Percentiles rank a stretch among this genome's conserved stretches.
phyloP scores from a whole-genome alignment of 2,888 invertebrate genomes.

The Andrena minutula region DNA sequence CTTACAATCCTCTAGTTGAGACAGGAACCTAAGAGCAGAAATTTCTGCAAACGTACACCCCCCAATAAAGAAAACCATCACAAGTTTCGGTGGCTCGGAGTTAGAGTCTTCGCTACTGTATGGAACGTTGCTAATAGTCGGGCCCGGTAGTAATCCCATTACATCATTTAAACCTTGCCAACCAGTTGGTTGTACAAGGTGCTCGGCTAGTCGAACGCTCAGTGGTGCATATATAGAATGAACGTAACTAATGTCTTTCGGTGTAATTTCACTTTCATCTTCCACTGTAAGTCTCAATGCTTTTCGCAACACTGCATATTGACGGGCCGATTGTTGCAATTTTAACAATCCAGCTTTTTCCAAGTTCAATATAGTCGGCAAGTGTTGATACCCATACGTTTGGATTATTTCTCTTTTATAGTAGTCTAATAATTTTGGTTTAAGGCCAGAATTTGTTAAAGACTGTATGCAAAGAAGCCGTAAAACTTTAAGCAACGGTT shows the following conservation, averaged over 20 bases:
- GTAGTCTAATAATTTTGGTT: conserved; percentile 92
- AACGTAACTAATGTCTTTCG: conserved; percentile 95
- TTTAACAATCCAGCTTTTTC: conserved; percentile 94
- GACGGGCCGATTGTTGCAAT: conserved; percentile 90
- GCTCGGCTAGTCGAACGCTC: conserved; percentile 94
- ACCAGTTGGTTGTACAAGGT: conserved; percentile 91
- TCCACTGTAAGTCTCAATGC: conserved; percentile 94
- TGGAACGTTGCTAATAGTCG: conserved; percentile 85
- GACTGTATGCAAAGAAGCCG: conserved; percentile 97
- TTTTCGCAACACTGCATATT: conserved; percentile 92
- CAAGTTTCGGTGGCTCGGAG: conserved; percentile 88
- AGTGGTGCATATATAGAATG: conserved; percentile 97
- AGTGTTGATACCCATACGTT: conserved; percentile 94
- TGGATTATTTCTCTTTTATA: conserved; percentile 91
- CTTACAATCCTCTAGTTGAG: conserved; percentile 90
- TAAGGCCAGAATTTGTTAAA: conserved; percentile 95
- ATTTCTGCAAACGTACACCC: conserved; percentile 98
- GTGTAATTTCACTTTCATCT: conserved; percentile 93
- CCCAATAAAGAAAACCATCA: conserved; percentile 97
- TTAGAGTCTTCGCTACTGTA: conserved; percentile 83
- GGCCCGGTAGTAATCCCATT: conserved; percentile 93
- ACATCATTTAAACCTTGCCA: conserved; percentile 94
- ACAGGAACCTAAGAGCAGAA: conserved; percentile 90
- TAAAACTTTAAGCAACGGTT: conserved; percentile 93
- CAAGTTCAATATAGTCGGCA: conserved; percentile 93